Percentiles rank a stretch among this genome's conserved stretches.
Conservation (phyloP, 2,888 invertebrate species). For the Cinara cedri region DNA sequence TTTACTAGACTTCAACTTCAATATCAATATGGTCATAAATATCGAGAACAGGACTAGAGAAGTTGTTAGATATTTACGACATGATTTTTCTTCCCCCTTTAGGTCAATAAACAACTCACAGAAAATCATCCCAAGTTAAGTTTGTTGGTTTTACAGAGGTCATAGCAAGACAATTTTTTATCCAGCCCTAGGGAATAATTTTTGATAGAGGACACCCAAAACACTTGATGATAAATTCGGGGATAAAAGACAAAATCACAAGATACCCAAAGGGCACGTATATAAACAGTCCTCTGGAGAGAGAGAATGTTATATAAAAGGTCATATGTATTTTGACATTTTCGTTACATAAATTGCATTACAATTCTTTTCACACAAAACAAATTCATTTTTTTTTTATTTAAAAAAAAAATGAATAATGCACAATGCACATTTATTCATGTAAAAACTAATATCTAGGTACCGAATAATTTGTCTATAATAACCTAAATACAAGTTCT, state of each 20-base stretch:
- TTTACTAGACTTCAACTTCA: not conserved
- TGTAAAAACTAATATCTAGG: not conserved
- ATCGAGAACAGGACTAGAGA: not conserved
- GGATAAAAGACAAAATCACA: slow-evolving; percentile 1
- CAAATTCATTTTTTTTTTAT: not conserved
- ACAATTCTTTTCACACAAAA: not conserved
- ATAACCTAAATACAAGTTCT: too few relatives aligned
- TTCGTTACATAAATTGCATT: not conserved
- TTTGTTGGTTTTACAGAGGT: slow-evolving; percentile 41
- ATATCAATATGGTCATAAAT: not conserved
- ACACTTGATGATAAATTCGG: slow-evolving; percentile 27
- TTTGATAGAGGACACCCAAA: slow-evolving; percentile 23
- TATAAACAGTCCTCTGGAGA: slow-evolving; percentile 19
- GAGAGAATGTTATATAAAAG: slow-evolving; percentile 16
- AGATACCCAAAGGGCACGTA: slow-evolving; percentile 41
- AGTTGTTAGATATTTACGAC: slow-evolving; percentile 10
- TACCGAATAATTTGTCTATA: too few relatives aligned
- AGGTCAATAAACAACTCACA: slow-evolving; percentile 27
- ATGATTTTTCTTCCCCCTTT: slow-evolving; percentile 19
- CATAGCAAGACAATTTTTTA: slow-evolving; percentile 24
- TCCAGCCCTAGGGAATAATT: slow-evolving; percentile 26
- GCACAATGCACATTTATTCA: not conserved
- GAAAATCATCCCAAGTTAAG: slow-evolving; percentile 19
- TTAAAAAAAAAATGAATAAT: too few relatives aligned
- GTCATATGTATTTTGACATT: slow-evolving; percentile 43